Percentiles rank a stretch among this genome's conserved stretches.
phyloP scores from a whole-genome alignment of 2,113 vertebrate genomes.

The Antechinus flavipes region DNA sequence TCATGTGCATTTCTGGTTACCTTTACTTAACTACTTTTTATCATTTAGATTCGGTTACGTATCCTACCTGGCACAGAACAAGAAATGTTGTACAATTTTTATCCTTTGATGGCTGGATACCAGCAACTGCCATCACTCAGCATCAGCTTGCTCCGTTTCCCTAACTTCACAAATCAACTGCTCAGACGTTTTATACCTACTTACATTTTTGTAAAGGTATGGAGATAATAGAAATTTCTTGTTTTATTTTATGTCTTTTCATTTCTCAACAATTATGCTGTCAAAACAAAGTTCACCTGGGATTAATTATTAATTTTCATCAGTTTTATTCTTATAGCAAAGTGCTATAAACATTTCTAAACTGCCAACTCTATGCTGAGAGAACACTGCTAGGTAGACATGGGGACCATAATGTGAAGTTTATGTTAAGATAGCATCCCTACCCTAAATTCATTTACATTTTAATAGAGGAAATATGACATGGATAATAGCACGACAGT shows the following conservation, averaged over 20 bases:
- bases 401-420: not conserved
- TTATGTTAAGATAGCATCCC: not conserved
- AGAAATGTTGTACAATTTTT: slow-evolving; percentile 97
- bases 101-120: slow-evolving; percentile 97
- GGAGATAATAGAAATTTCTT: not conserved
- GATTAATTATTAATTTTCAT: not conserved
- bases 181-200: slow-evolving; percentile 94
- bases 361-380: not conserved
- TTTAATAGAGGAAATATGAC: not conserved
- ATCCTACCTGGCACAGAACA: slow-evolving; percentile 95
- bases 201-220: slow-evolving; percentile 97
- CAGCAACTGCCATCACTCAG: slow-evolving; percentile 95
- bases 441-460: not conserved
- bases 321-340: not conserved
- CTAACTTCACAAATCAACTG: slow-evolving; percentile 87
- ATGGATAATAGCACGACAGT: too few species aligned
- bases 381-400: not conserved
- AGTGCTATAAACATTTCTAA: not conserved
- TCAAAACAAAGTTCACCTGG: not conserved
- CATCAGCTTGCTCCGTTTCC: slow-evolving; percentile 90
- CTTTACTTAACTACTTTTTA: not conserved
- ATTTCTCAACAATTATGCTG: slow-evolving; percentile 4
- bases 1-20: not conserved
- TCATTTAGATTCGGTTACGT: slow-evolving; percentile 91
- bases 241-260: not conserved